Evolutionary conservation across 1,140 invertebrate species (phyloP), one percentile per base, ranked within the genome.

Genomic region (Leptestheria dahalacensis): DNA sequence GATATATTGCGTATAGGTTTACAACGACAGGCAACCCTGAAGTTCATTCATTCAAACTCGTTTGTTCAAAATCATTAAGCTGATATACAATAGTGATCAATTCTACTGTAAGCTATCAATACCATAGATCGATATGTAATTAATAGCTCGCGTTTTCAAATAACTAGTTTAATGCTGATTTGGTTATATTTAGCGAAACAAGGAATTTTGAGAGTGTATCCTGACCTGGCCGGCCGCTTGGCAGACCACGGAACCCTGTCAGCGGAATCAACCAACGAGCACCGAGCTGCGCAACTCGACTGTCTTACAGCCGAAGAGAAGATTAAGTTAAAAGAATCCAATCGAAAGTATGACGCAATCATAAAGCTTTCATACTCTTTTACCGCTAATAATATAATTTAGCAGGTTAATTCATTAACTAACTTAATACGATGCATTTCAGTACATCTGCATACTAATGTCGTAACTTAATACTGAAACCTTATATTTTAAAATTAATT

Each of bases 221-320:
- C 82, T 2, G 82, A 84, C 68, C 71, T 84, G 51, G 79, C 81
- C 3, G 81, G 80, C 1, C 75, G 74, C 64, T 62, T 82, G 54
- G 75, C 77, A 20, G 73, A 73, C 1, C 68, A 69, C 55, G 78
- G 76, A 15, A 69, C 74, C 57, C 69, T 83, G 2, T 81, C 81
- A 0, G 49, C 60, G 0, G 81, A 84, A 66, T 83, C 81, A 0
- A 67, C 73, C 0, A 69, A 69, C 11, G 81, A 84, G 65, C n/a
- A n/a, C n/a, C n/a, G n/a, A 57, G 68, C 68, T 61, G 80, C 80
- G 1, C 80, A 79, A 1, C 68, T 83, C 0, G 67, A 75, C 65
- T 64, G 69, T 29, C 66, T 84, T 20, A 75, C 75, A 3, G 60
- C 64, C 18, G 73, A 78, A 53, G 77, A 82, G 61, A 76, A 73